Percentiles rank a stretch among this genome's conserved stretches.
Conservation (phyloP, 35 echinoderm and acorn worm species). For the Ophiothrix spiculata region DNA sequence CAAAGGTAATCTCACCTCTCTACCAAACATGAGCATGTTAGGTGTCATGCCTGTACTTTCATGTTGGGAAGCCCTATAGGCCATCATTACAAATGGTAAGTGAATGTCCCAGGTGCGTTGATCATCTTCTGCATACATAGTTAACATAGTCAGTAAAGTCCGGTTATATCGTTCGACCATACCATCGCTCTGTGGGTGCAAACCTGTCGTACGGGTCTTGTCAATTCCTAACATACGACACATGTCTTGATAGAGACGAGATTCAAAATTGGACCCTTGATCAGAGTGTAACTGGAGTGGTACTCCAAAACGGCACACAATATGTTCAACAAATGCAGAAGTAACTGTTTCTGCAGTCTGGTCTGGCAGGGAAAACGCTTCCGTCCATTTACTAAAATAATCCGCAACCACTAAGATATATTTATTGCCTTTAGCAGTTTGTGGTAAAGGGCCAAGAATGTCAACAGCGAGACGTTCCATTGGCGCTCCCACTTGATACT, state of each 20-base stretch:
- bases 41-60: conserved; percentile 52
- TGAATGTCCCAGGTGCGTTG: conserved; percentile 45
- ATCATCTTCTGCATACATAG: conserved; percentile 39
- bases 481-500: conserved; percentile 26
- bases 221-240: conserved; percentile 38
- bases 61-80: conserved; percentile 28
- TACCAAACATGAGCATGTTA: conserved; percentile 53
- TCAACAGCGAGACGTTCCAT: conserved; percentile 54
- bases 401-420: conserved; percentile 46
- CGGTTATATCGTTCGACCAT: conserved; percentile 64
- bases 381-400: conserved; percentile 59
- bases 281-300: conserved; percentile 51
- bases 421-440: conserved; percentile 7
- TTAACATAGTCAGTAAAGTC: conserved; percentile 38
- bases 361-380: conserved; percentile 40
- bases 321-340: not conserved
- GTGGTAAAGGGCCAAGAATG: conserved; percentile 36
- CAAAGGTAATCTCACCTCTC: conserved; percentile 25
- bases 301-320: conserved; percentile 42
- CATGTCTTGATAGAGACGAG: conserved; percentile 38
- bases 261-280: conserved; percentile 64
- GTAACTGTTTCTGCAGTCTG: conserved; percentile 39
- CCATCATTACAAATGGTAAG: conserved; percentile 35
- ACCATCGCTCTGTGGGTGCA: conserved; percentile 50
- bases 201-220: conserved; percentile 52